Conservation (phyloP, 2,888 invertebrate species). For the Hoplodrina ambigua region DNA sequence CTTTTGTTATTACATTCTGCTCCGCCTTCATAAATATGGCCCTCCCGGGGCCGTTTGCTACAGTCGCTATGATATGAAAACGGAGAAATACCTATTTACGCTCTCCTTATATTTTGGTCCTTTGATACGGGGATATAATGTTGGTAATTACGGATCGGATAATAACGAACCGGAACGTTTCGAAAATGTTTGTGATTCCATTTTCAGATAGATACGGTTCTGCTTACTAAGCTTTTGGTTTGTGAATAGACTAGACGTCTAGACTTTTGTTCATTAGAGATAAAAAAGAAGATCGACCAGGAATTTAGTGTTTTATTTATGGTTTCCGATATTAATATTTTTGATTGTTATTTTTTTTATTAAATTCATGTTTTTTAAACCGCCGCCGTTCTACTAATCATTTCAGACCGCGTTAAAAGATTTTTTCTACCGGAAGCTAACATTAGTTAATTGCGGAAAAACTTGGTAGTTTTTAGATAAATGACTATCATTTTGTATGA, state of each 20-base stretch:
- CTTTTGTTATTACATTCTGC: conserved; percentile 69
- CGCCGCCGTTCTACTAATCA: too few species aligned
- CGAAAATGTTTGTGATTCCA: conserved; percentile 26
- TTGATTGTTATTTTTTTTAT: not conserved
- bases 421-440: too few species aligned
- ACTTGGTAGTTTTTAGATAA: too few species aligned
- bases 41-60: conserved; percentile 66
- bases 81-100: conserved; percentile 63
- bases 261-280: conserved; percentile 7
- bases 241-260: conserved; percentile 7
- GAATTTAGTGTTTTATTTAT: not conserved
- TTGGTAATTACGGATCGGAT: conserved; percentile 57
- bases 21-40: conserved; percentile 70
- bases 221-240: conserved; percentile 3
- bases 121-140: conserved; percentile 52
- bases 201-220: conserved; percentile 32
- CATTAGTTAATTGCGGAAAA: too few species aligned
- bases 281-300: too few species aligned
- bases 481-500: not conserved
- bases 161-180: conserved; percentile 44
- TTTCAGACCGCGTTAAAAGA: not conserved
- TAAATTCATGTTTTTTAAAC: not conserved
- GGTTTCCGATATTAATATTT: not conserved
- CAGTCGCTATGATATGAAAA: conserved; percentile 67
- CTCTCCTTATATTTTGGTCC: conserved; percentile 64